Evolutionary conservation across 2,797 vertebrate genomes (phyloP).

Genomic region (Tokudaia tokunoshimensis): DNA sequence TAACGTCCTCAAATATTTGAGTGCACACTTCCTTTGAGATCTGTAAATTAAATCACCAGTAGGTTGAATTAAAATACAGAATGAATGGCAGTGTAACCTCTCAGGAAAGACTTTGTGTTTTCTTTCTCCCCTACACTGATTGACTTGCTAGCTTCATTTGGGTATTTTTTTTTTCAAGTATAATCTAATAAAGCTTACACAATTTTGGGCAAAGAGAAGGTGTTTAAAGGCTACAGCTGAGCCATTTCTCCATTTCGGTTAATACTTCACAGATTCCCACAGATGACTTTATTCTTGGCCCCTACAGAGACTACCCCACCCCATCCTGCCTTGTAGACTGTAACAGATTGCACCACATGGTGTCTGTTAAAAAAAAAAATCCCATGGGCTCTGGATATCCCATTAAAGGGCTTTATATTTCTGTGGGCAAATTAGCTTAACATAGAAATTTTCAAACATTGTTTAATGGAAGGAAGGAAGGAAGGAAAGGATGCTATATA

Average conservation of each 20-base stretch:
- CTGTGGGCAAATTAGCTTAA: slow-evolving; percentile 70
- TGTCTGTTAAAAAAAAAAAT: slow-evolving; percentile 64
- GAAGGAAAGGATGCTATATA: not conserved
- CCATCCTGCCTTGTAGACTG: slow-evolving; percentile 27
- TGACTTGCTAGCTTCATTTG: slow-evolving; percentile 25
- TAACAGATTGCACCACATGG: slow-evolving; percentile 82
- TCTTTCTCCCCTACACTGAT: not conserved
- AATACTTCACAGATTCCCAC: slow-evolving; percentile 50
- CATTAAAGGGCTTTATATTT: slow-evolving; percentile 71
- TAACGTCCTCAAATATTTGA: slow-evolving; percentile 83
- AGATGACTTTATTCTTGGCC: slow-evolving; percentile 65
- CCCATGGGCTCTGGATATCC: slow-evolving; percentile 65
- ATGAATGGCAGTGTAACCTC: slow-evolving; percentile 73
- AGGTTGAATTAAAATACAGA: slow-evolving; percentile 82
- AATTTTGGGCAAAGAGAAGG: not conserved
- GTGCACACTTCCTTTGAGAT: slow-evolving; percentile 78
- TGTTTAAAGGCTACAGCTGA: slow-evolving; percentile 14
- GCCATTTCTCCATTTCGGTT: slow-evolving; percentile 18
- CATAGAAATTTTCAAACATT: slow-evolving; percentile 68
- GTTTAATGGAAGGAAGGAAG: slow-evolving; percentile 38
- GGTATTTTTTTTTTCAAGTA: not conserved
- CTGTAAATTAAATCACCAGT: slow-evolving; percentile 83
- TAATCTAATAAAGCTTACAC: not conserved
- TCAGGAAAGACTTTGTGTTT: slow-evolving; percentile 59
- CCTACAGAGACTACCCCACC: not conserved